Conservation (phyloP, 2,797 vertebrate genomes). For the Girardinus metallicus region DNA sequence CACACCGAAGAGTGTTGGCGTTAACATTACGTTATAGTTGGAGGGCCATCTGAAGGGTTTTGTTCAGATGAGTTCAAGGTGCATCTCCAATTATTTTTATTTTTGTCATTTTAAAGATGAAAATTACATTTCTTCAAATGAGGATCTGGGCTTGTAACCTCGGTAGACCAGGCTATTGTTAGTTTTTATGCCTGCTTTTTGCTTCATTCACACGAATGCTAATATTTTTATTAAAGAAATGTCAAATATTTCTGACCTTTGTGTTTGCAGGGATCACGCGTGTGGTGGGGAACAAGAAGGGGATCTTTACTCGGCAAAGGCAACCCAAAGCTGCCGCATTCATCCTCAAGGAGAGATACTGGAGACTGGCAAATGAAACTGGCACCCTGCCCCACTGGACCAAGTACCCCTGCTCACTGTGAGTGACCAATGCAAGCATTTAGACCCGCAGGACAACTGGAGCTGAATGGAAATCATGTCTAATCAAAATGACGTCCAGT, state of each 20-base stretch:
- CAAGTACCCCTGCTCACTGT: constrained; percentile 36
- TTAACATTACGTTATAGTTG: not conserved
- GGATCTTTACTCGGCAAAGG: constrained; percentile 92
- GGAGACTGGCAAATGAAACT: constrained; percentile 91
- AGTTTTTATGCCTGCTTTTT: not conserved
- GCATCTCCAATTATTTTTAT: not conserved
- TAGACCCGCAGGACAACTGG: not conserved
- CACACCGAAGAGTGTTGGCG: not conserved
- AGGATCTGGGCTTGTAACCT: not conserved
- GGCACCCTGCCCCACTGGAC: constrained; percentile 69
- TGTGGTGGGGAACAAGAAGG: constrained; percentile 93
- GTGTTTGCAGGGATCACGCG: constrained; percentile 78
- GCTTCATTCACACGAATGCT: not conserved
- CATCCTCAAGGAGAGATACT: constrained; percentile 91
- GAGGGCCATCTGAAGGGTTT: not conserved
- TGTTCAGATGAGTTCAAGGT: not conserved
- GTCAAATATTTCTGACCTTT: not conserved
- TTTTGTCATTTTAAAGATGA: not conserved
- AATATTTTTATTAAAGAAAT: not conserved
- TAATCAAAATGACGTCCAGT: not conserved
- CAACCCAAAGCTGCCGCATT: constrained; percentile 93
- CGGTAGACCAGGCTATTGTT: not conserved
- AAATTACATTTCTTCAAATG: not conserved
- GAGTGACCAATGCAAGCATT: not conserved
- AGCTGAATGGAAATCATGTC: not conserved